Evolutionary conservation across 2,113 vertebrate species (phyloP), one percentile per base, ranked within the genome.

Genomic region (Siniperca chuatsi): DNA sequence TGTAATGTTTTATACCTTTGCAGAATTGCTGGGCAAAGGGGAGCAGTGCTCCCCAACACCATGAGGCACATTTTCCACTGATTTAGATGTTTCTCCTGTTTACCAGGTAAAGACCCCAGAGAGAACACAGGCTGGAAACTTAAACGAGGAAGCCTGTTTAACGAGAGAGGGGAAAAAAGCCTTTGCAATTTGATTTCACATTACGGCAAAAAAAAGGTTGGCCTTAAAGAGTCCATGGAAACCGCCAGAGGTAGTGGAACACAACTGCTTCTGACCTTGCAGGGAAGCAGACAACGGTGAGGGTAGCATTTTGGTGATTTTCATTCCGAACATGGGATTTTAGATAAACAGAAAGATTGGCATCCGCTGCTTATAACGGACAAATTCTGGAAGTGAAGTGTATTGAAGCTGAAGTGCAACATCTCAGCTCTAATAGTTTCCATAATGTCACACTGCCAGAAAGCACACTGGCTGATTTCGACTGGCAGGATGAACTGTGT

Each of bases 51-150:
- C 64, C 91, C 80, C 37, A 46, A 72, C 78, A 66, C 68, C 29
- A 46, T 92, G 85, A 94, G 85, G 70, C 88, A 91, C 70, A 90
- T 92, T 94, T 95, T 95, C 95, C 94, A 94, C 82, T 73, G 37
- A 88, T 90, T 94, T 89, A 85, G 82, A 89, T 88, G 82, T 90
- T 92, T 90, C 86, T 90, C 54, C 83, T 94, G 82, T 95, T 95
- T 93, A 94, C 89, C 89, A 92, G 91, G 91, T 94, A 84, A 83
- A 92, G 83, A 86, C 91, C 87, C 87, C 50, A 82, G 91, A 88
- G 90, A 92, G 89, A 92, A 89, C 85, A 87, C 58, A 78, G 89
- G 54, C 78, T 94, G 93, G 94, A 94, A 94, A 94, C 87, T 91
- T 86, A 84, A 92, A 87, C 40, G 57, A 89, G 76, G 78, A 87